Percentiles rank a stretch among this genome's conserved stretches.
Conservation (phyloP, 2,797 vertebrate species). For the Monodelphis domestica region DNA sequence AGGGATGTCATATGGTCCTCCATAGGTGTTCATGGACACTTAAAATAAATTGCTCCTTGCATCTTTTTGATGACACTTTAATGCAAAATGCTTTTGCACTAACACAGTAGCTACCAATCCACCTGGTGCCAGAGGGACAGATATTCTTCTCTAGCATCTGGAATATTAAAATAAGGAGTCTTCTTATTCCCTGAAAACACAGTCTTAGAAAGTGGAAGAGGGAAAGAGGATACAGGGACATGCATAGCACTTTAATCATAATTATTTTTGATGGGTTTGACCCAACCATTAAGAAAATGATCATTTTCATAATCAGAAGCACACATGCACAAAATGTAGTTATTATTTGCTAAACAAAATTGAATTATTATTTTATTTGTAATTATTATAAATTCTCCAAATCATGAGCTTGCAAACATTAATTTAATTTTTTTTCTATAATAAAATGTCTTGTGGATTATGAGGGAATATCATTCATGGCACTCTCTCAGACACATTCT, state of each 20-base stretch:
- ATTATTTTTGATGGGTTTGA: neutral
- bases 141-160: slow-evolving; percentile 27
- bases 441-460: neutral
- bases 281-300: neutral
- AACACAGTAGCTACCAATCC: slow-evolving; percentile 40
- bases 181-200: slow-evolving; percentile 15
- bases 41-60: slow-evolving; percentile 74
- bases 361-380: neutral
- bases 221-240: slow-evolving; percentile 5
- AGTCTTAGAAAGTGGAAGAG: neutral
- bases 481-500: neutral
- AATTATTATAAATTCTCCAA: neutral
- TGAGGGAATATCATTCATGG: neutral
- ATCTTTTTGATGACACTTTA: slow-evolving; percentile 69
- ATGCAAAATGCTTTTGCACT: slow-evolving; percentile 65
- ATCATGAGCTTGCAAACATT: neutral
- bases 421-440: neutral
- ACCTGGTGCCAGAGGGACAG: slow-evolving; percentile 35
- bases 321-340: neutral
- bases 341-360: neutral
- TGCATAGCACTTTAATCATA: neutral
- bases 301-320: slow-evolving; percentile 2
- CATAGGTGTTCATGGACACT: slow-evolving; percentile 66
- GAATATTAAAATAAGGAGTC: slow-evolving; percentile 59
- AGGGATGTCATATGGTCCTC: slow-evolving; percentile 65